Base-by-base conservation (phyloP, 2,888 invertebrate species). In the Xestia sexstrigata region DNA sequence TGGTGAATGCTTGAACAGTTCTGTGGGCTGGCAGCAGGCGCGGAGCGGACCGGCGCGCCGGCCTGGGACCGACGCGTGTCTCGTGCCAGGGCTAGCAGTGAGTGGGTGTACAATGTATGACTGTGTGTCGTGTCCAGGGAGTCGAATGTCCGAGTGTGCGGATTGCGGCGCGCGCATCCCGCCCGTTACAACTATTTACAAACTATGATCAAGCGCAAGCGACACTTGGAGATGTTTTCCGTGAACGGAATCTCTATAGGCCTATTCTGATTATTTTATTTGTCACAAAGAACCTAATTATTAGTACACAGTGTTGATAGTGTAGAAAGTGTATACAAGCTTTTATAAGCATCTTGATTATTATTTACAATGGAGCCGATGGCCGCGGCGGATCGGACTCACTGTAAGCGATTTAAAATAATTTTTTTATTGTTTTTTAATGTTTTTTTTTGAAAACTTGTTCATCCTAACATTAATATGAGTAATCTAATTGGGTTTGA, bases 301-400 rank as follows among this genome's bases (percentile, higher is more conserved):
- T 83, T 90, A 92, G 92, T 93, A 94, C 90, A 93, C 91, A 90
- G 94, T 94, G 93, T 94, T 91, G 90, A 93, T 89, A 95, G 93
- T 93, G 93, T 94, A 92, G 92, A 94, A 95, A 93, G 95, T 96
- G 95, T 95, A 89, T 89, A 76, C 89, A 95, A 95, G 96, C 95
- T 91, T 92, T 91, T 89, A 88, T 85, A 94, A 95, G 95, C 95
- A 90, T 91, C 91, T 91, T 93, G 89, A 90, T 90, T 92, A 89
- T 87, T 94, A 95, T 96, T 93, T 95, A 95, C 95, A 95, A 90
- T 86, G 89, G 91, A 90, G 90, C 85, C 90, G 91, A 90, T 89
- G 88, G 91, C 84, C 89, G 88, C 90, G 85, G 89, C 89, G 87
- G 88, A 83, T 92, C 89, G 92, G 92, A 90, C 90, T 92, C 91